These are phyloP conservation scores for Dasyprocta punctata DNA, from an alignment of 2,113 vertebrate species.

Conservation along the genomic window DNA sequence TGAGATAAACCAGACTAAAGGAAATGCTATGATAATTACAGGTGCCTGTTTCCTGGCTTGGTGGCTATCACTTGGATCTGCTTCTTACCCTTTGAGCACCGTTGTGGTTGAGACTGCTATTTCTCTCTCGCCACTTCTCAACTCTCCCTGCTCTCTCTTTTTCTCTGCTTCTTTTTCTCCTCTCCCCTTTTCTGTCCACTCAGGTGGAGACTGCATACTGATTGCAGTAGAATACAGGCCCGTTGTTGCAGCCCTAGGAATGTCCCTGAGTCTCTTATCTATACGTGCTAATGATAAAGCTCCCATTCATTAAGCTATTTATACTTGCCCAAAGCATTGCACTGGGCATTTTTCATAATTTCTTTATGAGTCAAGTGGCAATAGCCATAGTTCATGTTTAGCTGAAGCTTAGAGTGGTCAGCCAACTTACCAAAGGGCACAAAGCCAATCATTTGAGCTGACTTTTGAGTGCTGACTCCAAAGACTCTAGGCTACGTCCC, in stretches of 20 bases:
- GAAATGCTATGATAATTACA: not conserved
- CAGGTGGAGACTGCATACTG: not conserved
- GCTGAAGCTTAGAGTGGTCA: conserved; percentile 2
- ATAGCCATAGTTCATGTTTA: conserved; percentile 29
- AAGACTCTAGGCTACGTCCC: not conserved
- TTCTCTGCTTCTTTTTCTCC: too few relatives aligned
- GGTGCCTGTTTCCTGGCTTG: not conserved
- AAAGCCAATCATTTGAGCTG: conserved; percentile 33
- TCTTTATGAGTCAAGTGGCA: conserved; percentile 25
- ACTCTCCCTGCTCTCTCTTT: not conserved
- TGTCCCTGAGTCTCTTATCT: conserved; percentile 13
- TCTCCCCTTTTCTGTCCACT: not conserved
- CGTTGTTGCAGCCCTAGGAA: not conserved
- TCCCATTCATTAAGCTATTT: conserved; percentile 35
- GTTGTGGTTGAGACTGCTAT: not conserved
- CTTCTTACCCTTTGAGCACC: not conserved
- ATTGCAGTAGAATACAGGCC: not conserved
- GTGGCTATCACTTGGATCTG: not conserved
- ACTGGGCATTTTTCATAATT: conserved; percentile 52
- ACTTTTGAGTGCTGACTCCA: not conserved
- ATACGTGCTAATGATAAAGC: not conserved
- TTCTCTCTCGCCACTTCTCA: not conserved
- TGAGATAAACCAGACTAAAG: not conserved
- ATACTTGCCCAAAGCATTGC: conserved; percentile 24
- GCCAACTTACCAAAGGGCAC: not conserved